Evolutionary conservation across 2,113 vertebrate genomes (phyloP).

Genomic region (Aythya baeri): DNA sequence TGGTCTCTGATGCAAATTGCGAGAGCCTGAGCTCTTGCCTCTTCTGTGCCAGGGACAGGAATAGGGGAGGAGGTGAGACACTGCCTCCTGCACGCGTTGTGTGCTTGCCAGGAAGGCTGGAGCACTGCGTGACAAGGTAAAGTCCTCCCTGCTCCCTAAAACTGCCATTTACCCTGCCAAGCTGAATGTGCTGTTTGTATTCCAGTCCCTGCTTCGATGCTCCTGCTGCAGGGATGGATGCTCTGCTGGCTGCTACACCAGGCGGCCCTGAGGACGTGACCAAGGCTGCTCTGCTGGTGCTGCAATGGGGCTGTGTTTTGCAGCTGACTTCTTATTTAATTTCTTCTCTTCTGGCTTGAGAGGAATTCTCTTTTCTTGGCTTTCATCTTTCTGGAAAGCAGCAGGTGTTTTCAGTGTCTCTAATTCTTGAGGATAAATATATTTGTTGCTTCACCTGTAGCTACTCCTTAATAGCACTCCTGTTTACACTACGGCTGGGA

Average conservation of each 20-base stretch:
- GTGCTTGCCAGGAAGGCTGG: background rate
- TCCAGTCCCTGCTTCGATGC: background rate
- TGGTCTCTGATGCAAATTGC: background rate
- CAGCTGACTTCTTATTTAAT: background rate
- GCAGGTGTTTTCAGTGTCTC: background rate
- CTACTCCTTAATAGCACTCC: background rate
- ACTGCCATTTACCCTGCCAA: background rate
- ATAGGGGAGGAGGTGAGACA: background rate
- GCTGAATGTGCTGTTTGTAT: fast-evolving
- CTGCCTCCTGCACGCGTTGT: background rate
- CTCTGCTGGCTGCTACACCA: background rate
- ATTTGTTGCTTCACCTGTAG: background rate
- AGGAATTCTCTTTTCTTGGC: background rate
- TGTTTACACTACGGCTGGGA: background rate
- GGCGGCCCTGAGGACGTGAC: too few species aligned
- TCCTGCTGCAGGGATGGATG: background rate
- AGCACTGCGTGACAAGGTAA: background rate
- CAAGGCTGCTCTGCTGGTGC: background rate
- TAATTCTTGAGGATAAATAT: background rate
- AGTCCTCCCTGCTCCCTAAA: background rate
- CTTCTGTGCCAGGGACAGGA: background rate
- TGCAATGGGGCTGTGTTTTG: background rate
- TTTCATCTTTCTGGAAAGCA: background rate
- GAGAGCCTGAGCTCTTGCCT: background rate
- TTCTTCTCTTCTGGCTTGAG: background rate